phyloP scores from a whole-genome alignment of 2,113 vertebrate genomes.

The Microtus montanus region DNA sequence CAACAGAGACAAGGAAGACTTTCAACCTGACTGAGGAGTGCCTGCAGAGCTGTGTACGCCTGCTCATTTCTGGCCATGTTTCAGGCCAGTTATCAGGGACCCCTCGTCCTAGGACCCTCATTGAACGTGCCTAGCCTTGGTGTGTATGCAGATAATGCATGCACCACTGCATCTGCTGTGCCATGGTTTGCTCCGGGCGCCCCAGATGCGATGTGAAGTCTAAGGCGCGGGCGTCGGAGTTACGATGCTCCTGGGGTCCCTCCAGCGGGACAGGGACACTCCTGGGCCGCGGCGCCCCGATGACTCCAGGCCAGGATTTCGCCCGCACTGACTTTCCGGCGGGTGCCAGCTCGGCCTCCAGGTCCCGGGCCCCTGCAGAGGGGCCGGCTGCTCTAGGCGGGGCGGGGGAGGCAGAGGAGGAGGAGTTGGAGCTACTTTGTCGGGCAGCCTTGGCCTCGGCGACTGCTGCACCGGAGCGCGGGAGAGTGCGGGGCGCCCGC shows the following conservation, averaged over 20 bases:
- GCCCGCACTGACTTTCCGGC: slow-evolving; percentile 79
- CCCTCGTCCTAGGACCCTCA: neutral
- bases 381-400: slow-evolving; percentile 76
- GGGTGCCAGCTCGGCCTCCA: slow-evolving; percentile 72
- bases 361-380: slow-evolving; percentile 75
- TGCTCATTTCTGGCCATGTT: neutral
- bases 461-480: neutral
- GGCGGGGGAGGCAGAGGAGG: slow-evolving; percentile 60
- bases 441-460: slow-evolving; percentile 62
- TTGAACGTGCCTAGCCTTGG: neutral
- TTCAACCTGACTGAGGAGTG: too few species aligned
- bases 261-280: neutral
- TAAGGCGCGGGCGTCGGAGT: neutral
- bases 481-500: slow-evolving; percentile 68
- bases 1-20: neutral
- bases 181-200: neutral
- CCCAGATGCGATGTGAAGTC: neutral
- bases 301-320: slow-evolving; percentile 88
- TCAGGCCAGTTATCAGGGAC: neutral
- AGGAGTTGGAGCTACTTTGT: slow-evolving; percentile 76
- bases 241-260: neutral
- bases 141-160: neutral
- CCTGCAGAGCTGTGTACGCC: neutral
- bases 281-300: slow-evolving; percentile 11
- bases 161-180: neutral